A percentile compares a stretch with the other conserved stretches of the same genome.
Evolutionary conservation across 2,888 invertebrate species (phyloP).

Genomic region (Eilema griseolum): DNA sequence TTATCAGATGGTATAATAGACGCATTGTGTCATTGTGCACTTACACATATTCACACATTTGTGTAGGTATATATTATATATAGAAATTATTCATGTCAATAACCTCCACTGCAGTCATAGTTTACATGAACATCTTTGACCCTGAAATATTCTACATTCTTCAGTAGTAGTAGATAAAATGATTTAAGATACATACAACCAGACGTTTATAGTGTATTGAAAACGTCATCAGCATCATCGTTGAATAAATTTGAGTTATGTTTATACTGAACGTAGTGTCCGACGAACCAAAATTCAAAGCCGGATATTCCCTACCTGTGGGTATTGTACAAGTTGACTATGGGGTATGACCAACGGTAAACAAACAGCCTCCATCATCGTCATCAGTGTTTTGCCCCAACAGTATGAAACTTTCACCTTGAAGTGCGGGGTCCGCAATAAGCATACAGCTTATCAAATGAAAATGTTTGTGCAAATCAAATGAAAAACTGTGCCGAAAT

Average conservation of each 20-base stretch:
- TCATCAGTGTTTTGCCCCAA: no score
- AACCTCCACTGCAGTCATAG: neutral
- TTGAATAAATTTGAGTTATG: neutral
- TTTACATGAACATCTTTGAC: neutral
- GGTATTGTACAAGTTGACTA: neutral
- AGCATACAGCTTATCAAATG: no score
- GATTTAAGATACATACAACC: neutral
- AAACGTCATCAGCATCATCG: neutral
- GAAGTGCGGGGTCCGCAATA: no score
- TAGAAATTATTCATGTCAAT: neutral
- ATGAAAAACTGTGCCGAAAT: neutral
- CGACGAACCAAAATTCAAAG: neutral
- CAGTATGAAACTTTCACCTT: no score
- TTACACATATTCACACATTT: neutral
- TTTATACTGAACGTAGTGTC: neutral
- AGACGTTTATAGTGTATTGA: neutral
- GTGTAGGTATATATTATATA: neutral
- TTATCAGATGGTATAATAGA: slow-evolving; percentile 29
- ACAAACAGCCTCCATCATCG: no score
- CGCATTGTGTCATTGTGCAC: slow-evolving; percentile 21
- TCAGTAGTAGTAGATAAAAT: neutral
- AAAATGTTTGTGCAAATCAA: no score
- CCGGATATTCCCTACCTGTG: no score
- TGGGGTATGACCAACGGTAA: no score
- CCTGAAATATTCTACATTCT: neutral